Evolutionary conservation across 2,888 invertebrate genomes (phyloP).

Genomic region (Diarsia dahlii): DNA sequence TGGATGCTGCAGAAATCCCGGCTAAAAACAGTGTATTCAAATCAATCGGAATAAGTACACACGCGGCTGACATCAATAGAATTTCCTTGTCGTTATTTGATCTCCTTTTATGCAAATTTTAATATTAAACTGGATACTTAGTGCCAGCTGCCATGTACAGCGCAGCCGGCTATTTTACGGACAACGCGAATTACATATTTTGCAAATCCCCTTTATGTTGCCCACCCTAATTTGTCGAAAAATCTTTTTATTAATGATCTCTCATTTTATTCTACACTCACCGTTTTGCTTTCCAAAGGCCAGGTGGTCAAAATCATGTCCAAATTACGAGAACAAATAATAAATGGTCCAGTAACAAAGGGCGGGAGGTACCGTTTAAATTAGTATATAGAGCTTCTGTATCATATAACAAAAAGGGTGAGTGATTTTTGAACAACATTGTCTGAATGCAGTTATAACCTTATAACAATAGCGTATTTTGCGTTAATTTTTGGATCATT

Average conservation of each 20-base stretch:
- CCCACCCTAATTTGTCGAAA: slow-evolving; percentile 8
- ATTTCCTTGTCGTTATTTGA: slow-evolving; percentile 5
- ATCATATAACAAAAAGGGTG: background rate
- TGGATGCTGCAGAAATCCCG: slow-evolving; percentile 1
- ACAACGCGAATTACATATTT: background rate
- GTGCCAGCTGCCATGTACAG: slow-evolving; percentile 15
- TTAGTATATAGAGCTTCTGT: background rate
- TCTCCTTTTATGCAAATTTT: background rate
- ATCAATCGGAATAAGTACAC: slow-evolving; percentile 9
- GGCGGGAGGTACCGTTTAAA: background rate
- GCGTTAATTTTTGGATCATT: background rate
- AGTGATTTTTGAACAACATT: slow-evolving; percentile 2
- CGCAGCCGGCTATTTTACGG: slow-evolving; percentile 13
- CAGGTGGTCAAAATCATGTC: slow-evolving; percentile 12
- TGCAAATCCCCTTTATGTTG: slow-evolving; percentile 17
- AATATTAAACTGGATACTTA: background rate
- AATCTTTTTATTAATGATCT: slow-evolving; percentile 10
- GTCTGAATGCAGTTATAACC: background rate
- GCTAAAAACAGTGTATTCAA: slow-evolving; percentile 26
- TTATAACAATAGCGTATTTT: background rate
- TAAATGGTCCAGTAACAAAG: background rate
- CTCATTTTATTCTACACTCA: background rate
- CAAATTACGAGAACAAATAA: background rate
- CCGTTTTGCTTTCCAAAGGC: background rate
- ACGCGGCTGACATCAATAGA: slow-evolving; percentile 5